Conservation (phyloP, 2,888 invertebrate genomes). For the Taenaris catops region DNA sequence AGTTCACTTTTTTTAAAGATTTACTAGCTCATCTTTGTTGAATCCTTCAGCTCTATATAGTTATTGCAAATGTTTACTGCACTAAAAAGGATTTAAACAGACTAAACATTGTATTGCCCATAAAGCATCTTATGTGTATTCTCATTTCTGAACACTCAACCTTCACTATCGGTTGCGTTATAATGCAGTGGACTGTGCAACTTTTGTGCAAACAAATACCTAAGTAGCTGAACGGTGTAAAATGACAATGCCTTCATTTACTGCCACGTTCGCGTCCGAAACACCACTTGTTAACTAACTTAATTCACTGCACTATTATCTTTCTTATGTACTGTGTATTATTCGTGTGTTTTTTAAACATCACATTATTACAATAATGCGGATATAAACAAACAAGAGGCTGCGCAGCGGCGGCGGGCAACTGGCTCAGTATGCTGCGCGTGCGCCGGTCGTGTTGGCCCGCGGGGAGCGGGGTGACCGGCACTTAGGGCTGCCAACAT, state of each 20-base stretch:
- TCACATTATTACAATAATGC: constrained; percentile 15
- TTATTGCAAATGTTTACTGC: no score
- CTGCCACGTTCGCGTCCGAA: constrained; percentile 20
- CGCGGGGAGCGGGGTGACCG: constrained; percentile 34
- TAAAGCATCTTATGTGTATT: no score
- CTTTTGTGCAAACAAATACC: constrained; percentile 48
- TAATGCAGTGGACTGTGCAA: constrained; percentile 44
- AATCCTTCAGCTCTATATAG: no score
- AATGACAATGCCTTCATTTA: constrained; percentile 38
- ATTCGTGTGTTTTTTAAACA: constrained; percentile 7
- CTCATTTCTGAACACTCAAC: constrained; percentile 15
- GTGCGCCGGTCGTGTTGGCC: constrained; percentile 51
- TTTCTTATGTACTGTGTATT: constrained; percentile 1
- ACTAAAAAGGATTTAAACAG: no score
- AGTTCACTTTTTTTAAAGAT: constrained; percentile 16
- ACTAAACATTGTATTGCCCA: no score
- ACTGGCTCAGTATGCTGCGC: constrained; percentile 70
- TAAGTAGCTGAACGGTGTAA: constrained; percentile 37
- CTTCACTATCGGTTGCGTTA: constrained; percentile 31
- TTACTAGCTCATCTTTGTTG: no score
- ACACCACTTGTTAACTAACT: constrained; percentile 13
- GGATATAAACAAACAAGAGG: constrained; percentile 72
- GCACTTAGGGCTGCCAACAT: no score
- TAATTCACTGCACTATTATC: constrained; percentile 14
- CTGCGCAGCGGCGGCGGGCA: constrained; percentile 71